Conservation (phyloP, 2,797 vertebrate genomes). For the Discoglossus pictus region DNA sequence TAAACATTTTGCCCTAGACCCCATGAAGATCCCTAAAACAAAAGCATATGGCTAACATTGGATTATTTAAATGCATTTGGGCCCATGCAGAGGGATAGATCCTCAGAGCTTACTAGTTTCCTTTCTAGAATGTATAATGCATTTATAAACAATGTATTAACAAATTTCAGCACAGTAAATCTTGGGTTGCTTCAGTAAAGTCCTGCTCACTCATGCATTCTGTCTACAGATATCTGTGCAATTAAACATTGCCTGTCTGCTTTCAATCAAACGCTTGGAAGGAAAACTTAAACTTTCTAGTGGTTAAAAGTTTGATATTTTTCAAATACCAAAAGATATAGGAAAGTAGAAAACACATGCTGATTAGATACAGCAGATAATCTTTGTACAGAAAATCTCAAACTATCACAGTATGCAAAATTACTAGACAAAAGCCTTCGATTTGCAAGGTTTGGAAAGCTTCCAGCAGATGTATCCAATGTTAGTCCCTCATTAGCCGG, state of each 20-base stretch:
- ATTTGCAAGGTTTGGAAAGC: constrained; percentile 32
- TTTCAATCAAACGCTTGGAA: neutral
- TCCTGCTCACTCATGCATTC: neutral
- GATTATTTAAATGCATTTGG: no score
- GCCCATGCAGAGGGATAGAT: no score
- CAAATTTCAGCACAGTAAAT: no score
- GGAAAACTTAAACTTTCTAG: constrained; percentile 10
- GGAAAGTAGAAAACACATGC: constrained; percentile 1
- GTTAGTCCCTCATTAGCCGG: constrained; percentile 21
- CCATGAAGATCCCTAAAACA: no score
- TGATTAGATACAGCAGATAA: constrained; percentile 1
- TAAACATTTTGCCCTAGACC: no score
- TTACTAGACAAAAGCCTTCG: neutral
- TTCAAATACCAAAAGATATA: neutral
- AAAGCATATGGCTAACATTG: no score
- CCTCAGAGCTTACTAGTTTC: no score
- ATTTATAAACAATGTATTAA: no score
- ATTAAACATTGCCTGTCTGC: neutral
- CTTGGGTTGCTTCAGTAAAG: neutral
- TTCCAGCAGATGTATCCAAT: constrained; percentile 34
- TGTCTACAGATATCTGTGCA: neutral
- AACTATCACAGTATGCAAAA: neutral
- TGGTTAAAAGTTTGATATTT: constrained; percentile 12
- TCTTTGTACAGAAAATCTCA: neutral
- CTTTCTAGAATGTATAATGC: no score